A percentile compares a stretch with the other conserved stretches of the same genome.
Evolutionary conservation across 2,888 invertebrate genomes (phyloP).

Genomic region (Apodemia duryi): DNA sequence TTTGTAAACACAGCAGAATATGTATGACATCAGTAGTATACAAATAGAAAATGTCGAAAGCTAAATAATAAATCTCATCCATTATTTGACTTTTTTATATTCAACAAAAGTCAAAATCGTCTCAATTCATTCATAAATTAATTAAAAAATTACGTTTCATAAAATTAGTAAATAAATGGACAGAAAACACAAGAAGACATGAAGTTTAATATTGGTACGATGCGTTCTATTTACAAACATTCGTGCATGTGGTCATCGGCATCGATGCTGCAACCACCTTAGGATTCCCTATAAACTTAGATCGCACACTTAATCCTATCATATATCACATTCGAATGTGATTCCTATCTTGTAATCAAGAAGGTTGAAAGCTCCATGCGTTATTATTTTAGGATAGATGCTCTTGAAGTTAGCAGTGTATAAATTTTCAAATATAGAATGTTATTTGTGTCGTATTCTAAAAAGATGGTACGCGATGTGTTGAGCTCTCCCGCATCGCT

Average conservation of each 20-base stretch:
- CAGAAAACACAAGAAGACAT: conserved; percentile 30
- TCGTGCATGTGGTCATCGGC: conserved; percentile 79
- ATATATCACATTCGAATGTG: conserved; percentile 36
- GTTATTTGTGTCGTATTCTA: conserved; percentile 79
- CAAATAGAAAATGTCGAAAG: background rate
- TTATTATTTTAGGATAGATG: conserved; percentile 45
- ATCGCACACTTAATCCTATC: conserved; percentile 43
- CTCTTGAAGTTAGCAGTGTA: conserved; percentile 65
- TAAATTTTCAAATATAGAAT: conserved; percentile 77
- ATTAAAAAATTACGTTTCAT: background rate
- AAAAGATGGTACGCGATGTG: conserved; percentile 78
- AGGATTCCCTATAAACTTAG: conserved; percentile 59
- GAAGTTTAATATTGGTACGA: conserved; percentile 51
- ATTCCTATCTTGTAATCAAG: conserved; percentile 37
- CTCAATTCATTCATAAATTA: background rate
- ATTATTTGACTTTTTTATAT: background rate
- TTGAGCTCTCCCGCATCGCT: conserved; percentile 78
- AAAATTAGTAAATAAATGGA: conserved; percentile 2
- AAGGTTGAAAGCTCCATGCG: conserved; percentile 44
- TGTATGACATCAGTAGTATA: background rate
- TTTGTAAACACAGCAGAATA: conserved; percentile 61
- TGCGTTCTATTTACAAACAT: conserved; percentile 77
- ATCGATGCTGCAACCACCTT: conserved; percentile 72
- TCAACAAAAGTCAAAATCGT: background rate
- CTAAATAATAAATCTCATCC: background rate